Evolutionary conservation across 2,113 vertebrate species (phyloP).

Genomic region (Trichomycterus rosablanca): DNA sequence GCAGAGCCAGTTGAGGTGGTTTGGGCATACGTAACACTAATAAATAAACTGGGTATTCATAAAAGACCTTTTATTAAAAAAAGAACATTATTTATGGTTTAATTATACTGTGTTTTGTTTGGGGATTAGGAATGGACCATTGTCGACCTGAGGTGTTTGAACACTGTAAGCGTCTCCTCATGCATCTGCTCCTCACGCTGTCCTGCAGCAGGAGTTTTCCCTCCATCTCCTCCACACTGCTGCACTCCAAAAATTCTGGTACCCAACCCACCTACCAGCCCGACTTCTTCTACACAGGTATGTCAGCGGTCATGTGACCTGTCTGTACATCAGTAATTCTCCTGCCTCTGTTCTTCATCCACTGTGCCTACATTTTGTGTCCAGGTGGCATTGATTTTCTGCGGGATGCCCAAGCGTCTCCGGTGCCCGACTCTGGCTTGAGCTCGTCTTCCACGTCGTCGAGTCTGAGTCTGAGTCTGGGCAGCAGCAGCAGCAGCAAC

Average conservation of each 20-base stretch:
- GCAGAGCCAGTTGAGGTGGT: no score
- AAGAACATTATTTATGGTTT: no score
- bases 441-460: constrained; percentile 95
- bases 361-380: no score
- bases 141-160: constrained; percentile 95
- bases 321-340: not conserved
- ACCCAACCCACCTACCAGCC: constrained; percentile 81
- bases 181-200: constrained; percentile 89
- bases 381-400: constrained; percentile 94
- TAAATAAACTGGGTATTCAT: no score
- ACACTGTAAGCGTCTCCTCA: constrained; percentile 91
- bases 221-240: constrained; percentile 85
- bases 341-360: no score
- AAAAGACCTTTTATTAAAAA: no score
- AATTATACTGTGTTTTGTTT: not conserved
- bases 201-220: constrained; percentile 93
- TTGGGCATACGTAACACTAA: no score
- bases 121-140: constrained; percentile 87
- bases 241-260: constrained; percentile 88
- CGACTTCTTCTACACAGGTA: constrained; percentile 87
- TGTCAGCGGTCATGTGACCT: no score
- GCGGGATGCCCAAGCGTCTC: constrained; percentile 85
- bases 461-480: constrained; percentile 82
- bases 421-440: constrained; percentile 87
- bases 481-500: constrained; percentile 87